phyloP scores from a whole-genome alignment of 2,888 invertebrate species.

The Aplocera efformata region DNA sequence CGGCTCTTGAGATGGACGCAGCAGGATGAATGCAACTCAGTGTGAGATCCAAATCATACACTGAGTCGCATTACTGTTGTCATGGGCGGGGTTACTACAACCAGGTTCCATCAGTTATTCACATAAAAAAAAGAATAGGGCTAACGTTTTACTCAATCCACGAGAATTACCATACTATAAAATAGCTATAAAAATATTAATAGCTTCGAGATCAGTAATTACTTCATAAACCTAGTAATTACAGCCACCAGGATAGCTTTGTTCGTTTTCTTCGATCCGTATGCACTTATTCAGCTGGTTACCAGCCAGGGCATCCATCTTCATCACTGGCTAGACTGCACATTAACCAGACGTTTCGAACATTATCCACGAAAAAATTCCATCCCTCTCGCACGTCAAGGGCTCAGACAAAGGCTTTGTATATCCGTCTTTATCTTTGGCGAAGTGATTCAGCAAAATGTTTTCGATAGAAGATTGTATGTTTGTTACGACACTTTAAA shows the following conservation, averaged over 20 bases:
- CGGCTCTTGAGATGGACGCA: too few species aligned
- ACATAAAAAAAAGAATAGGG: too few species aligned
- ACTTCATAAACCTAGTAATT: too few species aligned
- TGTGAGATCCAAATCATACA: too few species aligned
- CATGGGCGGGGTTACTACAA: too few species aligned
- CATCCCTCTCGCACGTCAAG: slow-evolving; percentile 46
- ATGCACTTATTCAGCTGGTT: slow-evolving; percentile 62
- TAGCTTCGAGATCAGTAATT: too few species aligned
- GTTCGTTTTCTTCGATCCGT: slow-evolving; percentile 36
- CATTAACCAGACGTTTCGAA: slow-evolving; percentile 61
- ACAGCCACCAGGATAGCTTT: slow-evolving; percentile 24
- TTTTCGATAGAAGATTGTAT: slow-evolving; percentile 45
- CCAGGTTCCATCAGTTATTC: too few species aligned
- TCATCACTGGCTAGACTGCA: slow-evolving; percentile 67
- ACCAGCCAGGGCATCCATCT: slow-evolving; percentile 68
- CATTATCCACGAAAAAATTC: slow-evolving; percentile 35
- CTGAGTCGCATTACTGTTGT: too few species aligned
- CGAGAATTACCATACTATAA: too few species aligned
- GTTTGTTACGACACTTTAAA: slow-evolving; percentile 20
- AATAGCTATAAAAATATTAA: too few species aligned
- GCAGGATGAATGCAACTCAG: too few species aligned
- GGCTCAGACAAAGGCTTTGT: slow-evolving; percentile 37
- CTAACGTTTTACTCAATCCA: too few species aligned
- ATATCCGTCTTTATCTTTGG: slow-evolving; percentile 50
- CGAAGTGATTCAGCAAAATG: slow-evolving; percentile 67